Base-by-base conservation (phyloP, 2,888 invertebrate genomes). In the Sphecodes monilicornis region DNA sequence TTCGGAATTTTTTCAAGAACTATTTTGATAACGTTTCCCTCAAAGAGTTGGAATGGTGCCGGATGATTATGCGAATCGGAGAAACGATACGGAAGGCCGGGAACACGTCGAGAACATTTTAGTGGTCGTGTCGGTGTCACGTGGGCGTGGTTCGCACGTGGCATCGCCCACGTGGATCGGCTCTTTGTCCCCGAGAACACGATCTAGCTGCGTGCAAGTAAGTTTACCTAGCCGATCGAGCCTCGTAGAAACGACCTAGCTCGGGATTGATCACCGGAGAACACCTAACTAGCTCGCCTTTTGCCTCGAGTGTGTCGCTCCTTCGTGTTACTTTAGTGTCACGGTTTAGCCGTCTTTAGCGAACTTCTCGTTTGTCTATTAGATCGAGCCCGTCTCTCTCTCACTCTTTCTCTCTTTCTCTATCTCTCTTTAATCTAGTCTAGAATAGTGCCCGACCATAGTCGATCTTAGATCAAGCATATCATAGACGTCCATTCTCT, bases 191-290 rank as follows among this genome's bases (percentile, higher is more conserved):
- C 87, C 86, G 85, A 85, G 82, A 89, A 88, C 87, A 85, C 89
- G 89, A 90, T 90, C 88, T 90, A 87, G 90, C 87, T 84, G 80
- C 89, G 86, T 90, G 91, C 92, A 92, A 92, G 92, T 91, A 91
- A 91, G 79, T 81, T n/a, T 66, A 87, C 87, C 78, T 72, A 84
- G 66, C 78, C 57, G 78, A 16, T 78, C 71, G 82, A 76, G 76
- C 85, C 80, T 80, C 82, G 16, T 85, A 79, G 79, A 74, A 11
- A 60, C 46, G 46, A 76, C 70, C 75, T 80, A 80, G 82, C 64
- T 74, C 77, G 73, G 75, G 57, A 81, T 64, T 66, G 69, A 78
- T 70, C 26, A 78, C 36, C 79, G 69, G 50, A 80, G 66, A 69
- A n/a, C 73, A 70, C 77, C 22, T 78, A 78, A 85, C 85, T 86